Evolutionary conservation across 2,888 invertebrate species (phyloP), one percentile per base, ranked within the genome.

Genomic region (Suillia variegata): DNA sequence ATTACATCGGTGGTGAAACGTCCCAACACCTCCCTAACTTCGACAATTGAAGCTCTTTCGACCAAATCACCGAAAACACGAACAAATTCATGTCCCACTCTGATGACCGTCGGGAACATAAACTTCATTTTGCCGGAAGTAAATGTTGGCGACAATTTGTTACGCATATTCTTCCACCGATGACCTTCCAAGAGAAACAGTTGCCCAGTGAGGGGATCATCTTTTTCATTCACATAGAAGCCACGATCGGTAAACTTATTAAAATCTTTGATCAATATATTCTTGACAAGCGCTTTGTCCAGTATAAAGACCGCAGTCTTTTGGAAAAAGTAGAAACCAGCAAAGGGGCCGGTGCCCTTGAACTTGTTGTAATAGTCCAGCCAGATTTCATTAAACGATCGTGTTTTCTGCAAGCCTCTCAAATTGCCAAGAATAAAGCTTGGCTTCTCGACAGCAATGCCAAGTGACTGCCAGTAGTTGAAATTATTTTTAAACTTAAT

Each of bases 1-100:
- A 85, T 84, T 0, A 85, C 82, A 67, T 85, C 85, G 2, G 83
- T 83, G 1, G 84, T 83, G 61, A 79, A 85, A 22, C 81, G 75
- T 0, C 82, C 81, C 42, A 80, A 65, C 1, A 76, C 38, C 3
- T 75, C 73, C 2, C 20, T 57, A 0, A 72, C 71, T 52, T 85
- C 84, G 1, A 75, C n/a, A 1, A 56, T 1, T 0, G 65, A 10
- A 0, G 55, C 56, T 33, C 66, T 60, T 0, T 58, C 49, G 3
- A 65, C 60, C 56, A 64, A 49, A 2, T 70, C 54, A 2, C 49
- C 63, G 3, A 78, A 63, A 1, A 72, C 75, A 0, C 67, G 54
- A 2, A 63, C 55, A 22, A 77, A 73, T 2, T 75, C 70, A 1
- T 70, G 51, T 1, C 65, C 60, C 34, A 76, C 67, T 10, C 64